Evolutionary conservation across 2,113 vertebrate species (phyloP).

Genomic region (Lophotis ruficrista): DNA sequence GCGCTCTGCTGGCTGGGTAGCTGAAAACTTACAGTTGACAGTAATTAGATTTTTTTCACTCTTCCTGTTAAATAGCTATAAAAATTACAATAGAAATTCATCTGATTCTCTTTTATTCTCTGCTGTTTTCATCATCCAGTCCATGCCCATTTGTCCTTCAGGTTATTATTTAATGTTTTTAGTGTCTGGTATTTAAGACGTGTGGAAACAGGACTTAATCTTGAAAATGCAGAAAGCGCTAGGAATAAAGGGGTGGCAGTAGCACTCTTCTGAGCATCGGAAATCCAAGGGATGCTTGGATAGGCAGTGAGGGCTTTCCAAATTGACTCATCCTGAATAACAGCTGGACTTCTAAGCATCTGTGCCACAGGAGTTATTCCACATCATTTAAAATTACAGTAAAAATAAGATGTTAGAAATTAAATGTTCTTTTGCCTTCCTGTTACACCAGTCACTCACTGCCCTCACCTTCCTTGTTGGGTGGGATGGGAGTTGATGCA

Average conservation of each 20-base stretch:
- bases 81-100: conserved; percentile 44
- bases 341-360: background rate
- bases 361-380: background rate
- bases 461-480: background rate
- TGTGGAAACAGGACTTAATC: background rate
- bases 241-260: background rate
- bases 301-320: background rate
- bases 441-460: background rate
- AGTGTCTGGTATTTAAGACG: background rate
- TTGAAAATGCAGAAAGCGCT: background rate
- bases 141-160: background rate
- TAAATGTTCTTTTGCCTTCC: background rate
- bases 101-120: conserved; percentile 12
- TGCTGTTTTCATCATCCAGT: conserved; percentile 7
- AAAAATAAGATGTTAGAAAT: background rate
- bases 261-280: background rate
- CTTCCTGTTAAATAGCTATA: conserved; percentile 59
- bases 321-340: background rate
- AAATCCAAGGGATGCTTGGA: background rate
- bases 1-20: conserved; percentile 53
- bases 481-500: background rate
- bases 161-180: background rate
- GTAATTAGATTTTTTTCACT: conserved; percentile 75
- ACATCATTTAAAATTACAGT: background rate
- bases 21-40: conserved; percentile 69